Evolutionary conservation across 2,113 vertebrate genomes (phyloP).

Genomic region (Corynorhinus townsendii): DNA sequence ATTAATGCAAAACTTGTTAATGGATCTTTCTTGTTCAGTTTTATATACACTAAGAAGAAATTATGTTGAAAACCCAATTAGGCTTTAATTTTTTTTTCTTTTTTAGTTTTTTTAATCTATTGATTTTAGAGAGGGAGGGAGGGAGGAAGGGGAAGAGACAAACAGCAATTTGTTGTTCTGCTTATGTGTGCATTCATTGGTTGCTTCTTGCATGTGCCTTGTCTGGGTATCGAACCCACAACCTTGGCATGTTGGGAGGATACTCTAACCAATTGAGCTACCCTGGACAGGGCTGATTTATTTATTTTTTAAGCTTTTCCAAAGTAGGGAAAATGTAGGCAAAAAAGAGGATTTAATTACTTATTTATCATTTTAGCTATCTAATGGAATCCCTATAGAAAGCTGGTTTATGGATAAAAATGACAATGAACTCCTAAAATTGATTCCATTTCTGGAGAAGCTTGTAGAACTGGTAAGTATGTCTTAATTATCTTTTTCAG

Average conservation of each 20-base stretch:
- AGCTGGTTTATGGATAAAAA: constrained; percentile 99
- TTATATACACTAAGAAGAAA: not conserved
- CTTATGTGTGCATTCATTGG: not conserved
- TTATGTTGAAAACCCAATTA: not conserved
- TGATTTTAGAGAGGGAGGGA: not conserved
- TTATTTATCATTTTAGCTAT: constrained; percentile 84
- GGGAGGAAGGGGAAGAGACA: not conserved
- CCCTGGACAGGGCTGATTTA: not conserved
- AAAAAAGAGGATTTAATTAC: constrained; percentile 51
- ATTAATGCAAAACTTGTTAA: not conserved
- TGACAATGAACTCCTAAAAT: constrained; percentile 97
- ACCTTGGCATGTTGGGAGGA: not conserved
- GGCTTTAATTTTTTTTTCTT: not conserved
- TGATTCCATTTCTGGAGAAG: constrained; percentile 99
- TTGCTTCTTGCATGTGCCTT: not conserved
- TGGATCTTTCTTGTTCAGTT: constrained; percentile 8
- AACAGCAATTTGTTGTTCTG: not conserved
- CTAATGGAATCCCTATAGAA: constrained; percentile 99
- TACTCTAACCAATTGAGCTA: not conserved
- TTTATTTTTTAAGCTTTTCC: constrained; percentile 28
- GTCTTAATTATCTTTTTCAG: not conserved
- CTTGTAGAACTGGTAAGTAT: constrained; percentile 95
- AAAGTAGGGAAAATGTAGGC: not conserved
- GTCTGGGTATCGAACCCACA: not conserved
- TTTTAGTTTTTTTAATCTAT: not conserved